Evolutionary conservation across 2,113 vertebrate genomes (phyloP), one percentile per base, ranked within the genome.

Genomic region (Hyla sarda): DNA sequence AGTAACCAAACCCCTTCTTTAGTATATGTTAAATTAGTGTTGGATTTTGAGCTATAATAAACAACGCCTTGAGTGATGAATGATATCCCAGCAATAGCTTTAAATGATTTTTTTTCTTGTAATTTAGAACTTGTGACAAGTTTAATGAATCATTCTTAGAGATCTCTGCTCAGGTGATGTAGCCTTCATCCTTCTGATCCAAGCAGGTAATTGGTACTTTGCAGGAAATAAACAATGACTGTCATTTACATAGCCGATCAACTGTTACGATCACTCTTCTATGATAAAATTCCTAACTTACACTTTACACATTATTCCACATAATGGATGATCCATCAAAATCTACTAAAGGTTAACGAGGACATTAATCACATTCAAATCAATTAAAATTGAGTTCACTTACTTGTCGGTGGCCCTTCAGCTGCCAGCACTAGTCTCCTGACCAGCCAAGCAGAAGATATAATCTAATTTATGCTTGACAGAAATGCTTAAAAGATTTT

Each of bases 301-400:
- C 16, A 82, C 58, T n/a, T n/a, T 56, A 54, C 50, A 83, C 21
- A 54, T 71, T 56, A 41, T 72, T 72, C 21, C 32, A 56, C 67
- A 56, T 54, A 83, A 52, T 50, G 67, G 45, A 71, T 72, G 34
- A 83, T 83, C 34, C 67, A 71, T 83, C 82, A 83, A 41, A 73
- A 19, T 73, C 47, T 23, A 16, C 81, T 82, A 69, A 72, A 84
- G 71, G 34, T 75, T 74, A 84, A 73, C 82, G 58, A 74, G 82
- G 13, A 54, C 69, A 84, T 84, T 54, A 60, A 75, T 84, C 71
- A 74, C 34, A 47, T 75, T 84, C n/a, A 74, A 74, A 75, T 74
- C 23, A 71, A 72, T 83, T 56, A 83, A 73, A 56, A 28, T 83
- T 37, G 54, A 73, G 41, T 16, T 83, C 82, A 74, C 69, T 74